Conservation (phyloP, 1,140 invertebrate species). For the Camponotus vicinus region DNA sequence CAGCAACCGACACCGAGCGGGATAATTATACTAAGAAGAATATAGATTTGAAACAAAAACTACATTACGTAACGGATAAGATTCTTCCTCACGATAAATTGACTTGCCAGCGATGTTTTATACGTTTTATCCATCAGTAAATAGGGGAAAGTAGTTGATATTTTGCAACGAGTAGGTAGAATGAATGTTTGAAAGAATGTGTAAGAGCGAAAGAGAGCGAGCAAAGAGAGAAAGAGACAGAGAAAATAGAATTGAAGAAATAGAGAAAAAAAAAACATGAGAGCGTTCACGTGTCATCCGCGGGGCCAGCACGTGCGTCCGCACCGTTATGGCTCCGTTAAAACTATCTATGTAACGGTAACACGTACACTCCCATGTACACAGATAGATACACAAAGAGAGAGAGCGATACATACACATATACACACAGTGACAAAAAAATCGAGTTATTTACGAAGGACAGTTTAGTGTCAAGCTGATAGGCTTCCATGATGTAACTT, state of each 20-base stretch:
- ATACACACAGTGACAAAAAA: constrained; percentile 68
- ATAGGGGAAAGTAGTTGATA: constrained; percentile 85
- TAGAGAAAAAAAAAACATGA: constrained; percentile 50
- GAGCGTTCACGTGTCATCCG: constrained; percentile 68
- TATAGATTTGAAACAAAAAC: constrained; percentile 72
- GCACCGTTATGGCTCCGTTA: constrained; percentile 71
- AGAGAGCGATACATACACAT: constrained; percentile 67
- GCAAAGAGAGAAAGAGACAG: constrained; percentile 23
- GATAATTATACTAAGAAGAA: constrained; percentile 76
- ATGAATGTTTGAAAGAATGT: constrained; percentile 75
- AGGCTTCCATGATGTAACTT: constrained; percentile 85
- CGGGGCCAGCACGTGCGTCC: constrained; percentile 62
- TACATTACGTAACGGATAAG: constrained; percentile 81
- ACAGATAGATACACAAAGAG: constrained; percentile 67
- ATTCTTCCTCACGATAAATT: constrained; percentile 84
- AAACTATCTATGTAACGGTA: constrained; percentile 68
- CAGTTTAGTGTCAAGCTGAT: constrained; percentile 84
- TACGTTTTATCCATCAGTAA: constrained; percentile 85
- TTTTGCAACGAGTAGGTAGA: constrained; percentile 85
- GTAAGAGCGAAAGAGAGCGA: constrained; percentile 67
- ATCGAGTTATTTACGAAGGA: constrained; percentile 70
- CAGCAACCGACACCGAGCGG: constrained; percentile 67
- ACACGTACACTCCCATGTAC: constrained; percentile 58
- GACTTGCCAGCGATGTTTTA: constrained; percentile 86
- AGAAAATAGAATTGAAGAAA: constrained; percentile 34